phyloP scores from a whole-genome alignment of 2,888 invertebrate genomes.

The Acholoe squamosa region DNA sequence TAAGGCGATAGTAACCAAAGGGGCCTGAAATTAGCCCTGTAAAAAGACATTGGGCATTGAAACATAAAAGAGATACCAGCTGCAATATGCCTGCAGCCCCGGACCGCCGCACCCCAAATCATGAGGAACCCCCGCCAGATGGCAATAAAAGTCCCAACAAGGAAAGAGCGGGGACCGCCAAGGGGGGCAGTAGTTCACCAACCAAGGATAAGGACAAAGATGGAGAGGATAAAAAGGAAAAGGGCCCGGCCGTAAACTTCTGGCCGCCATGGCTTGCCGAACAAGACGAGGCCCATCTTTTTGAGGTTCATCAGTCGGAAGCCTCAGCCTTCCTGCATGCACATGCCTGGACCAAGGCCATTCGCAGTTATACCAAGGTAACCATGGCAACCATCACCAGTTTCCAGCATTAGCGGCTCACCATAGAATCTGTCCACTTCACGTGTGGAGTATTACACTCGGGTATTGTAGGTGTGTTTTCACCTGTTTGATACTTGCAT shows the following conservation, averaged over 20 bases:
- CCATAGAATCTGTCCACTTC: background rate
- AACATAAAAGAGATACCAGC: background rate
- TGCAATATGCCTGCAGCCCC: constrained; percentile 1
- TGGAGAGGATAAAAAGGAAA: background rate
- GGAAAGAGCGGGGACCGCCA: constrained; percentile 34
- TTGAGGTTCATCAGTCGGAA: constrained; percentile 79
- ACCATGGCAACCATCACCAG: constrained; percentile 11
- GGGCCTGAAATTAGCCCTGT: background rate
- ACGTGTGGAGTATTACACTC: no score
- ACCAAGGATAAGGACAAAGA: constrained; percentile 18
- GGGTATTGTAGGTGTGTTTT: no score
- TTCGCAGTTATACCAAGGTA: constrained; percentile 82
- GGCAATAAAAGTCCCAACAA: constrained; percentile 1
- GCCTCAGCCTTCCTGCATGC: constrained; percentile 79
- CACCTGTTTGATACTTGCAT: no score
- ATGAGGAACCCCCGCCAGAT: background rate
- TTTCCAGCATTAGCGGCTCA: constrained; percentile 25
- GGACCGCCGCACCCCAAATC: background rate
- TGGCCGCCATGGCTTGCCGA: background rate
- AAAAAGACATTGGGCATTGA: background rate
- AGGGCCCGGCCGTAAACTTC: background rate
- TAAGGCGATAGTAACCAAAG: no score
- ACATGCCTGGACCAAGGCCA: constrained; percentile 79
- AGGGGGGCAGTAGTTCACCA: background rate
- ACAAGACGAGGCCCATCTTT: constrained; percentile 64